Base-by-base conservation (phyloP, 2,797 vertebrate species). In the Lagocephalus sceleratus region DNA sequence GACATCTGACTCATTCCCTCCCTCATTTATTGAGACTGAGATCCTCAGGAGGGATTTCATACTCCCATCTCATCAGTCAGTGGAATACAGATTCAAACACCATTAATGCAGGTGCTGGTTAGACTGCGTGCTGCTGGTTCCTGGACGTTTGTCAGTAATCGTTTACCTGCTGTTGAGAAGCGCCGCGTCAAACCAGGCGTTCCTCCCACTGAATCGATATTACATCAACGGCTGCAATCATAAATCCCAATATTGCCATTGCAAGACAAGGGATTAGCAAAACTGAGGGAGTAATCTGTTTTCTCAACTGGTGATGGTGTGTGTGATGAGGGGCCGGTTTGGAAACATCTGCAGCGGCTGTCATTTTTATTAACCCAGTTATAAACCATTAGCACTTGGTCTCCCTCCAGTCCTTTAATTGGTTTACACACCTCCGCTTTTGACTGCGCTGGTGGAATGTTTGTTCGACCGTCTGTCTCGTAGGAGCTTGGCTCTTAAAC, bases 321-420 rank as follows among this genome's bases (percentile, higher is more conserved):
- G 66, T 16, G 20, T 50, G 23, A 25, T 47, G 51, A 44, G 48
- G 66, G 23, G 7, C 23, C 23, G 7, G 23, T 25, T 25, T 7
- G 7, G 23, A 25, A 4, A 25, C 23, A 25, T 25, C 23, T 25
- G 23, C 35, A 51, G 65, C 51, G 54, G 65, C 75, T 78, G 79
- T 79, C 50, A 26, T 85, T 87, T 87, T 83, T 86, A 84, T 73
- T 64, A 60, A 68, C 70, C 51, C 51, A 35, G 60, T 60, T 58
- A 84, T 84, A 85, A 85, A 86, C 50, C 66, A 63, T 65, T 78
- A 59, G 57, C 78, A 87, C 77, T 78, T 71, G 78, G 82, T 76
- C 79, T 69, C 71, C 55, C 54, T 71, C 23, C 62, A 63, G 66
- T 82, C 69, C 58, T 84, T 87, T 80, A 73, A 82, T 72, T 69